A percentile compares a stretch with the other conserved stretches of the same genome.
These are phyloP conservation scores for Diploptera punctata DNA, from an alignment of 2,888 invertebrate species.

Conservation along the genomic window DNA sequence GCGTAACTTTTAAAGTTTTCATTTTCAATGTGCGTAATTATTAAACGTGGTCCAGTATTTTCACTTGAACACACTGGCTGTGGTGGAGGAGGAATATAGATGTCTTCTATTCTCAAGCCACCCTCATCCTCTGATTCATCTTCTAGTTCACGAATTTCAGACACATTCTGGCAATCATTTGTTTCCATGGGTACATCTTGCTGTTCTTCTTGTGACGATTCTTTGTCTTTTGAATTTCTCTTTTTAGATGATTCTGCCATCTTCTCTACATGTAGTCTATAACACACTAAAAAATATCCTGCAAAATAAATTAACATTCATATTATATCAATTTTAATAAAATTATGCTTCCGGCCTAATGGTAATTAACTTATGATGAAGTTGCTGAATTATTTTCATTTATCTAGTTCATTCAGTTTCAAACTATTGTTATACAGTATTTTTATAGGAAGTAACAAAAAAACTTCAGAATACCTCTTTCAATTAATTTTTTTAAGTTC, in stretches of 20 bases:
- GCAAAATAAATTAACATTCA: too few species aligned
- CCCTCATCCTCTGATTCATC: conserved; percentile 66
- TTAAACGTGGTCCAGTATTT: conserved; percentile 79
- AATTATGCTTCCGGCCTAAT: too few species aligned
- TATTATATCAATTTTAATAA: too few species aligned
- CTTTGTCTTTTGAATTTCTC: background rate
- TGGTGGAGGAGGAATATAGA: conserved; percentile 73
- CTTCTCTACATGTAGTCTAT: too few species aligned
- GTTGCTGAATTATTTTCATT: too few species aligned
- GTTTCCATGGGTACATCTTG: background rate
- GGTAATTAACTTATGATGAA: too few species aligned
- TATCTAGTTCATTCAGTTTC: too few species aligned
- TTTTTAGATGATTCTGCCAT: background rate
- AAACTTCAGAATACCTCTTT: too few species aligned
- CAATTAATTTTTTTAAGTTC: too few species aligned
- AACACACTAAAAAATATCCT: too few species aligned
- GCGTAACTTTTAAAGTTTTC: conserved; percentile 98
- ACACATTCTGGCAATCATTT: conserved; percentile 1
- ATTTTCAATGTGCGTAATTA: conserved; percentile 91
- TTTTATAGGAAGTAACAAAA: too few species aligned
- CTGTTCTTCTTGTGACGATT: background rate
- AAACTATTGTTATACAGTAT: too few species aligned
- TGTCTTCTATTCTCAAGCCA: conserved; percentile 76
- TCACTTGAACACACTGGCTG: conserved; percentile 74
- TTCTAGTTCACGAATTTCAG: conserved; percentile 35